A percentile compares a stretch with the other conserved stretches of the same genome.
Evolutionary conservation across 2,888 invertebrate species (phyloP).

Genomic region (Odontothrips loti): DNA sequence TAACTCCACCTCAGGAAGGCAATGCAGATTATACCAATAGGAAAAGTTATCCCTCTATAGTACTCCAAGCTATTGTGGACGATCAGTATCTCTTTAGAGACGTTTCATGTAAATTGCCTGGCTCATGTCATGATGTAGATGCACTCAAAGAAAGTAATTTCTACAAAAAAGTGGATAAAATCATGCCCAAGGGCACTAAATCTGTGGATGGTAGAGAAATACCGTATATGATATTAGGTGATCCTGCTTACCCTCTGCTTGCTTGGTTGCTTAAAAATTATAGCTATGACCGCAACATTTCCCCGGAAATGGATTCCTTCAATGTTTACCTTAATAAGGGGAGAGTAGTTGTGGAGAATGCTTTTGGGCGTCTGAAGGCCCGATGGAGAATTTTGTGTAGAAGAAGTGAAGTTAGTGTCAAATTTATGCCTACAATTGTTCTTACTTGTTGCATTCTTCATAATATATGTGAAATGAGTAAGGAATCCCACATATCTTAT

Average conservation of each 20-base stretch:
- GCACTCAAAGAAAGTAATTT: background rate
- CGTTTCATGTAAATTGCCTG: constrained; percentile 33
- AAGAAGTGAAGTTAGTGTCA: constrained; percentile 37
- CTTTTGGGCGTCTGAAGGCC: constrained; percentile 41
- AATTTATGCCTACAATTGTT: constrained; percentile 39
- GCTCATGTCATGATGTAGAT: constrained; percentile 27
- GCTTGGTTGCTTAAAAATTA: constrained; percentile 38
- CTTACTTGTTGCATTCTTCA: constrained; percentile 39
- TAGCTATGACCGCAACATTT: constrained; percentile 33
- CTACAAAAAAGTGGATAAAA: background rate
- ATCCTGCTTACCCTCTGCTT: constrained; percentile 38
- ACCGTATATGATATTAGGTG: constrained; percentile 36
- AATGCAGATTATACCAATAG: constrained; percentile 38
- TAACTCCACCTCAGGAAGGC: constrained; percentile 37
- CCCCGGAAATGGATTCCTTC: constrained; percentile 37
- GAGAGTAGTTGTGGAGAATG: constrained; percentile 39
- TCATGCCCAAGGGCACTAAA: constrained; percentile 30
- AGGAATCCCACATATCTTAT: constrained; percentile 28
- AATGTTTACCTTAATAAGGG: constrained; percentile 36
- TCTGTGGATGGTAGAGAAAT: constrained; percentile 35
- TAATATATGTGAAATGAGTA: constrained; percentile 38
- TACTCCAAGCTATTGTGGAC: constrained; percentile 39
- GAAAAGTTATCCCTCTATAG: constrained; percentile 38
- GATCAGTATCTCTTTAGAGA: constrained; percentile 36
- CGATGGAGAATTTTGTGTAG: constrained; percentile 40